These are phyloP conservation scores for Smutsia temminckii DNA, from an alignment of 2,797 vertebrate species.

Conservation along the genomic window DNA sequence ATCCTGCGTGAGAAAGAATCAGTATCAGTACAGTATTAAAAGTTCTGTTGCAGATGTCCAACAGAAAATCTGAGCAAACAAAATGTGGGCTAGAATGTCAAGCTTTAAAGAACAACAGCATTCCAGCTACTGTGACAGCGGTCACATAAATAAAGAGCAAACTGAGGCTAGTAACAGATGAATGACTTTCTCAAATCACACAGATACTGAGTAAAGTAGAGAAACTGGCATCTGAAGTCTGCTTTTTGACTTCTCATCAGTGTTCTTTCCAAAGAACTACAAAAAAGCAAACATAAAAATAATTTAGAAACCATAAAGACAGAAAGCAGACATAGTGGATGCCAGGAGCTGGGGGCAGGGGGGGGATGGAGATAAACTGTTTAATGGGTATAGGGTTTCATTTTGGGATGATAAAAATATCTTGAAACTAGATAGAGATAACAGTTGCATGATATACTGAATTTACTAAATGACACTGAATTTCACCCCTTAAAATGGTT, in stretches of 20 bases:
- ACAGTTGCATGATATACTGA: neutral
- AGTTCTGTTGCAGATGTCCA: neutral
- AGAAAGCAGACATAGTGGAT: neutral
- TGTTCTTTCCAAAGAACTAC: neutral
- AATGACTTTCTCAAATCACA: neutral
- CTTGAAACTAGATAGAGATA: neutral
- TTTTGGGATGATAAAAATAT: neutral
- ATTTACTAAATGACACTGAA: neutral
- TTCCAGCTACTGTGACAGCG: neutral
- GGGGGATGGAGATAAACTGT: neutral
- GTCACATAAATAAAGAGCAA: neutral
- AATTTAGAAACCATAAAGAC: neutral
- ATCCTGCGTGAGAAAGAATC: neutral
- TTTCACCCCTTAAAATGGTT: neutral
- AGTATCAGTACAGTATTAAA: neutral
- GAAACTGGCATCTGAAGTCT: neutral
- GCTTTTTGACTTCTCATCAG: neutral
- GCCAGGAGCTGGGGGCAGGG: neutral
- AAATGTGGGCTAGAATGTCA: neutral
- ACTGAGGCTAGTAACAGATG: neutral
- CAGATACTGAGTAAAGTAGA: neutral
- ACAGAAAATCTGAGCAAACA: slow-evolving; percentile 5
- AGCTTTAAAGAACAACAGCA: neutral
- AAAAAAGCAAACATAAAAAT: neutral
- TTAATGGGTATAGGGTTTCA: neutral